These are phyloP conservation scores for Geotrupes spiniger DNA, from an alignment of 2,888 invertebrate species.

Conservation along the genomic window DNA sequence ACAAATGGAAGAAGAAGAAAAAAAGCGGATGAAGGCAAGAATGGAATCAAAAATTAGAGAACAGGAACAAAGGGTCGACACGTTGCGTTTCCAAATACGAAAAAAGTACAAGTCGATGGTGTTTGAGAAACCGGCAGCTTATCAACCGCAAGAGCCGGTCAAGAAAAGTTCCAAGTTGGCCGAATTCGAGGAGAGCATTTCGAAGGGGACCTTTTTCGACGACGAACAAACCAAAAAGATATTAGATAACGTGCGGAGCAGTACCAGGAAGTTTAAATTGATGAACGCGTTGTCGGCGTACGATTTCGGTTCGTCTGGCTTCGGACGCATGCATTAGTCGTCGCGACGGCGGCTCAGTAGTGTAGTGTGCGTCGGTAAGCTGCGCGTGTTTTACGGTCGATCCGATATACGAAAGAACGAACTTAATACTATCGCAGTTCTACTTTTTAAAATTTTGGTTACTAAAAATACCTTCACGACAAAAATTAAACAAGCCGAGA, in stretches of 20 bases:
- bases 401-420: constrained; percentile 5
- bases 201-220: constrained; percentile 47
- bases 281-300: constrained; percentile 16
- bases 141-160: constrained; percentile 44
- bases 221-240: constrained; percentile 46
- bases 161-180: constrained; percentile 45
- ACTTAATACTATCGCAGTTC: not conserved
- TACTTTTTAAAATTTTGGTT: not conserved
- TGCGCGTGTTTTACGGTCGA: constrained; percentile 5
- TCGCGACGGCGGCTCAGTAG: constrained; percentile 14
- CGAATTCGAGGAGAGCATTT: constrained; percentile 44
- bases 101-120: constrained; percentile 43
- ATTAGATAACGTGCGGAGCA: constrained; percentile 41
- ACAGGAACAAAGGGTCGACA: constrained; percentile 43
- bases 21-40: constrained; percentile 42
- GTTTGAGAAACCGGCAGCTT: constrained; percentile 42
- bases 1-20: constrained; percentile 41
- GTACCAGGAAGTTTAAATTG: constrained; percentile 17
- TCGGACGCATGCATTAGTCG: constrained; percentile 11
- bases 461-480: not conserved
- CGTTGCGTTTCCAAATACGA: constrained; percentile 41
- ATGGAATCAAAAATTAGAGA: constrained; percentile 41
- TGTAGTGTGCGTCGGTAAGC: constrained; percentile 10
- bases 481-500: not conserved
- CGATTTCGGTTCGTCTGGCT: constrained; percentile 9